Base-by-base conservation (phyloP, 2,113 vertebrate species). In the Aplodontia rufa region DNA sequence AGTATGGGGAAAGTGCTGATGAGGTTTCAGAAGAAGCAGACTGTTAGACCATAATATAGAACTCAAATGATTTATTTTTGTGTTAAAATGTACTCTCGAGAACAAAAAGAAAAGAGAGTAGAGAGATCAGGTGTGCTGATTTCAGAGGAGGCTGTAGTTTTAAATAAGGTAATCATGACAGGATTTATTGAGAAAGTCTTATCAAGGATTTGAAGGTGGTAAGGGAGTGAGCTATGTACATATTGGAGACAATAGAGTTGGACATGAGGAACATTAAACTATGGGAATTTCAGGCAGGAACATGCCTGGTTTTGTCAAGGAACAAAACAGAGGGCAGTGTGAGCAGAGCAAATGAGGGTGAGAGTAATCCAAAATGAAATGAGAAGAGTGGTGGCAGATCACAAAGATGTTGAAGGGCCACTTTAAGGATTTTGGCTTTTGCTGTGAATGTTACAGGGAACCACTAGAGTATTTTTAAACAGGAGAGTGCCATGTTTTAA, bases 1-100 rank as follows among this genome's bases (percentile, higher is more conserved):
- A 10, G 16, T 12, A 17, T 12, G 13, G 12, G 8, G 7, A 32
- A 12, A 35, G 0, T 1, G n/a, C 8, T 0, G 55, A 2, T 20
- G 17, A 53, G n/a, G 9, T 58, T 32, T 55, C 30, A 42, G 51
- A 28, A 55, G 42, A 91, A 81, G 22, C 10, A 24, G 40, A 1
- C 12, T 76, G 7, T 81, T 40, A 89, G 35, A 62, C 11, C 69
- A 32, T 90, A 58, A 32, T 87, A 68, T 66, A 71, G 47, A 96
- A 62, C 19, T 66, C 13, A 60, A 75, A n/a, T 49, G 37, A 55
- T 92, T 71, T 53, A 87, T 62, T 95, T 32, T 55, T 93, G 6
- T 53, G 74, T 74, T 80, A 80, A 74, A 87, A 76, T 90, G 49
- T 74, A 8, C 71, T 85, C 66, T 85, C n/a, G n/a, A 53, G 58